Conservation (phyloP, 2,113 vertebrate genomes). For the Phasianus colchicus region DNA sequence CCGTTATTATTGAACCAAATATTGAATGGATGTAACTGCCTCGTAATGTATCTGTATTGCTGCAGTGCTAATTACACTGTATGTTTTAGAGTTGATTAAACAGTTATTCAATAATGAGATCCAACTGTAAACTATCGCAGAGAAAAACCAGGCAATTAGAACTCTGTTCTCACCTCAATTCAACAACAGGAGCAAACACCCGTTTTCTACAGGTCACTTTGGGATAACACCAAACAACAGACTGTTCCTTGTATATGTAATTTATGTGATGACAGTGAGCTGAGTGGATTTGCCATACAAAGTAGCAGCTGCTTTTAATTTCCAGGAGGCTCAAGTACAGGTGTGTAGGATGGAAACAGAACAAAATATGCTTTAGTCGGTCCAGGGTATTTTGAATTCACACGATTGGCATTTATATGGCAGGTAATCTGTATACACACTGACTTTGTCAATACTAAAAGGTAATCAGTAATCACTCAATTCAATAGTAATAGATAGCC, state of each 20-base stretch:
- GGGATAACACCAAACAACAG: background rate
- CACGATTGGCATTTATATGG: background rate
- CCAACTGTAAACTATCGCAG: slow-evolving; percentile 24
- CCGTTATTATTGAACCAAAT: background rate
- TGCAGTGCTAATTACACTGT: slow-evolving; percentile 23
- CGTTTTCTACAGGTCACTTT: slow-evolving; percentile 6
- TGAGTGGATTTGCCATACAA: background rate
- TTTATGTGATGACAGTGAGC: background rate
- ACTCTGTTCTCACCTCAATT: slow-evolving; percentile 17
- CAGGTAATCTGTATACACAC: background rate
- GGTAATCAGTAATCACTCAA: slow-evolving; percentile 9
- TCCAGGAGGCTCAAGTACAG: background rate
- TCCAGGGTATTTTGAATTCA: background rate
- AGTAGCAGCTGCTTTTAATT: background rate
- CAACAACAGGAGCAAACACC: slow-evolving; percentile 11
- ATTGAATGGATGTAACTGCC: background rate
- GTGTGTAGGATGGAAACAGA: background rate
- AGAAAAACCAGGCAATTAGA: background rate
- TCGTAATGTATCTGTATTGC: background rate
- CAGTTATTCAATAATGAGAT: slow-evolving; percentile 49
- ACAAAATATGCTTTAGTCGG: background rate
- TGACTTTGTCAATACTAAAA: background rate
- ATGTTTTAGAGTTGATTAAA: slow-evolving; percentile 50
- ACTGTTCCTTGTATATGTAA: background rate
- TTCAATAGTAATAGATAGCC: background rate